Evolutionary conservation across 2,113 vertebrate genomes (phyloP), one percentile per base, ranked within the genome.

Genomic region (Trichechus manatus): DNA sequence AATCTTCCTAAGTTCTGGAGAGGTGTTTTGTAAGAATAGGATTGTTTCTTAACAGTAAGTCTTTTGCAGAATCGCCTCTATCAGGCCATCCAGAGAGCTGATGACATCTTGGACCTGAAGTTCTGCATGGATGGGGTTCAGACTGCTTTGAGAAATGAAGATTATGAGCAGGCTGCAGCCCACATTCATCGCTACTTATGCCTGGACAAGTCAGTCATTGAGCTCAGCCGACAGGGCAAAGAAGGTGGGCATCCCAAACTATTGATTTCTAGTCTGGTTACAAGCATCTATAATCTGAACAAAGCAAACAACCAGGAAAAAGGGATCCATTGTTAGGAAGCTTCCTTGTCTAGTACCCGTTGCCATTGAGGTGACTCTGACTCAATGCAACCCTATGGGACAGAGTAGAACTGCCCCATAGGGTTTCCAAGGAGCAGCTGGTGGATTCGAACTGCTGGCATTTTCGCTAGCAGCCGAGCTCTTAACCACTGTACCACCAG

Each of bases 101-200:
- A 99, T 1, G 99, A 99, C 92, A 99, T 99, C 97, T 98, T 99
- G 23, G 99, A 99, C 96, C 98, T 99, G 94, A 99, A 99, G 98
- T 99, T 99, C 98, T 99, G 99, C 98, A 99, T 99, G 87, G 99
- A 99, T 29, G 99, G 99, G 11, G 99, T 99, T 82, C 99, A 99
- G 96, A 99, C 99, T 5, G 99, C 99, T 39, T 98, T 99, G 95
- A 98, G 98, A 15, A 99, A 98, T 59, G 99, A 99, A 96, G 99
- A 99, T 89, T 99, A 99, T 3, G 99, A 99, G 33, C 99, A 99
- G 96, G 99, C 99, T 6, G 99, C 99, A 9, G 99, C 99, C 86
- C 99, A 99, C 33, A 99, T 99, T 95, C 99, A 99, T 97, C 99
- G 99, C 75, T 99, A 99, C 92, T 99, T 99, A 59, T 99, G 99